phyloP scores from a whole-genome alignment of 2,888 invertebrate species.

The Ornithoptera priamus region DNA sequence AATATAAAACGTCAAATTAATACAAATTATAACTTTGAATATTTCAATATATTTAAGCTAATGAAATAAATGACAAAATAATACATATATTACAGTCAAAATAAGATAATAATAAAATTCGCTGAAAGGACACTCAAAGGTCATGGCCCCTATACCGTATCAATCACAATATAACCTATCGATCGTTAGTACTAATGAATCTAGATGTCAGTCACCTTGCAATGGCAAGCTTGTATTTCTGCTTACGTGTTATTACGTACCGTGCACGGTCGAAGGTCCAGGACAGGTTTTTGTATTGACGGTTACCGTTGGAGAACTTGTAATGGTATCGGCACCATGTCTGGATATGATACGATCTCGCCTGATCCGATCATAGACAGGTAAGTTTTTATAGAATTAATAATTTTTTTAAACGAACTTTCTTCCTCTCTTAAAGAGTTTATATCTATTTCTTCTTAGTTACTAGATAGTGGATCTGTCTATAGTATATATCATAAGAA shows the following conservation, averaged over 20 bases:
- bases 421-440: not conserved
- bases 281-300: slow-evolving; percentile 20
- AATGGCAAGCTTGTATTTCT: slow-evolving; percentile 17
- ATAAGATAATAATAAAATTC: not conserved
- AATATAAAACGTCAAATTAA: too few species aligned
- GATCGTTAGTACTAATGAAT: slow-evolving; percentile 21
- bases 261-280: slow-evolving; percentile 19
- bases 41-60: too few species aligned
- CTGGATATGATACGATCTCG: not conserved
- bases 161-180: slow-evolving; percentile 18
- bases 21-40: too few species aligned
- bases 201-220: slow-evolving; percentile 28
- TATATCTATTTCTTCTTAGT: not conserved
- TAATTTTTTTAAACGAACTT: not conserved
- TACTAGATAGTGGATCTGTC: not conserved
- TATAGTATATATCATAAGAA: too few species aligned
- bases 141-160: slow-evolving; percentile 13
- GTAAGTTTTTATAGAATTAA: not conserved
- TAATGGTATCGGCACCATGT: not conserved
- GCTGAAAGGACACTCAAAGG: not conserved
- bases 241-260: not conserved
- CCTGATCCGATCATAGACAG: not conserved
- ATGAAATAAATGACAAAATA: too few species aligned
- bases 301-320: slow-evolving; percentile 10
- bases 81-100: too few species aligned